These are phyloP conservation scores for Dinomys branickii DNA, from an alignment of 2,113 vertebrate species.

Conservation along the genomic window DNA sequence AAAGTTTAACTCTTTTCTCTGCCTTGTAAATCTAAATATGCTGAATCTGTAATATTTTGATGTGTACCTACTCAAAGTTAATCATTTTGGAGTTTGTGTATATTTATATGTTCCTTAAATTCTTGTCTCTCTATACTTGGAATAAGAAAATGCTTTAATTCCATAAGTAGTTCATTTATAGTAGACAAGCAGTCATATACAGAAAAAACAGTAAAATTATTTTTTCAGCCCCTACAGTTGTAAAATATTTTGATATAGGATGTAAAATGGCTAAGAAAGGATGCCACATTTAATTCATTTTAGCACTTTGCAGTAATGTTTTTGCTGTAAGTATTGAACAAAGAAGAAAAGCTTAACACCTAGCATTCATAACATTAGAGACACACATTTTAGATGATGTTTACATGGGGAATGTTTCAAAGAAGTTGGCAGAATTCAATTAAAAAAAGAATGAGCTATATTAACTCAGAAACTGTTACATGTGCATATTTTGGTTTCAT, in stretches of 20 bases:
- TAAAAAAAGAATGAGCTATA: conserved; percentile 61
- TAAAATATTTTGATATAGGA: conserved; percentile 66
- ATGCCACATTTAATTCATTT: conserved; percentile 68
- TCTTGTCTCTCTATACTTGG: neutral
- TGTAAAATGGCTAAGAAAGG: conserved; percentile 67
- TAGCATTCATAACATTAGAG: conserved; percentile 79
- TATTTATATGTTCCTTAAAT: conserved; percentile 8
- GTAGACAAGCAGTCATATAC: conserved; percentile 51
- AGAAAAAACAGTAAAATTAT: conserved; percentile 32
- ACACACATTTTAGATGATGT: conserved; percentile 74
- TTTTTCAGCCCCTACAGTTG: conserved; percentile 38
- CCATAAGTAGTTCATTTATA: neutral
- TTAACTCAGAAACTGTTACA: conserved; percentile 76
- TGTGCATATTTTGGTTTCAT: conserved; percentile 80
- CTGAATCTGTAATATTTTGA: neutral
- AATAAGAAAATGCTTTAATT: conserved; percentile 44
- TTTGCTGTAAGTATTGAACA: conserved; percentile 66
- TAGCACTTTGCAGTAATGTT: conserved; percentile 69
- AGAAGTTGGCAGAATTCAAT: conserved; percentile 72
- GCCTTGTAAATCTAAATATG: neutral
- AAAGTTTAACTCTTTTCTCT: neutral
- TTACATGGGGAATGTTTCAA: conserved; percentile 79
- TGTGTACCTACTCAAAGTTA: neutral
- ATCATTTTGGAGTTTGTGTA: conserved; percentile 16
- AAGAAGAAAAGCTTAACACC: conserved; percentile 69